Evolutionary conservation across 2,888 invertebrate genomes (phyloP).

Genomic region (Acanthacorydalis orientalis): DNA sequence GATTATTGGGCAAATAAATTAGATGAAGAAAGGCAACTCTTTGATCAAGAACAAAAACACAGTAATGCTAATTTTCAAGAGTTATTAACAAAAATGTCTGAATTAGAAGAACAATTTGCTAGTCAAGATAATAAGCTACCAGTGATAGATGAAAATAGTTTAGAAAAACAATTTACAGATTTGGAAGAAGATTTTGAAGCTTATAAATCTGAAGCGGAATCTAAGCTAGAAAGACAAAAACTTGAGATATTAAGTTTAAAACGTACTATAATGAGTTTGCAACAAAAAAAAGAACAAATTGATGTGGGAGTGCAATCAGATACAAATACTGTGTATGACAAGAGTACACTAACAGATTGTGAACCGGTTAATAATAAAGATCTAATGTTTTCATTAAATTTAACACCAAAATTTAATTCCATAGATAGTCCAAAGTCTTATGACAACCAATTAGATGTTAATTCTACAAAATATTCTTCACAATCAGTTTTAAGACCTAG

Average conservation of each 20-base stretch:
- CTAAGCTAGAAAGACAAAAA: conserved; percentile 35
- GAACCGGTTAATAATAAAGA: neutral
- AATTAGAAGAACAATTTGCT: conserved; percentile 61
- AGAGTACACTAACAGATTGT: neutral
- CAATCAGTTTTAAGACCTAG: conserved; percentile 3
- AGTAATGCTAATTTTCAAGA: conserved; percentile 62
- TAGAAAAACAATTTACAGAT: conserved; percentile 55
- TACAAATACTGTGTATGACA: neutral
- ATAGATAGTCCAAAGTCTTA: conserved; percentile 1
- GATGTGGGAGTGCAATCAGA: conserved; percentile 10
- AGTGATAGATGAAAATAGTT: conserved; percentile 59
- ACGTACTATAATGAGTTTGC: conserved; percentile 28
- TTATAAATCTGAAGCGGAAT: conserved; percentile 32
- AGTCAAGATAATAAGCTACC: conserved; percentile 38
- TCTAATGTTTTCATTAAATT: neutral
- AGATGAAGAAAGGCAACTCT: conserved; percentile 57
- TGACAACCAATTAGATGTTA: neutral
- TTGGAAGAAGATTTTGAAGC: conserved; percentile 52
- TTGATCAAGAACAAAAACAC: conserved; percentile 57
- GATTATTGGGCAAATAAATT: conserved; percentile 73
- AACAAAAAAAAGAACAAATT: conserved; percentile 12
- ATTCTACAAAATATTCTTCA: neutral
- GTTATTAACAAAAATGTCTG: conserved; percentile 55
- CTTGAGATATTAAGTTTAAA: conserved; percentile 36
- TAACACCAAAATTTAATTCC: neutral